Evolutionary conservation across 2,113 vertebrate species (phyloP).

Genomic region (Castor canadensis): DNA sequence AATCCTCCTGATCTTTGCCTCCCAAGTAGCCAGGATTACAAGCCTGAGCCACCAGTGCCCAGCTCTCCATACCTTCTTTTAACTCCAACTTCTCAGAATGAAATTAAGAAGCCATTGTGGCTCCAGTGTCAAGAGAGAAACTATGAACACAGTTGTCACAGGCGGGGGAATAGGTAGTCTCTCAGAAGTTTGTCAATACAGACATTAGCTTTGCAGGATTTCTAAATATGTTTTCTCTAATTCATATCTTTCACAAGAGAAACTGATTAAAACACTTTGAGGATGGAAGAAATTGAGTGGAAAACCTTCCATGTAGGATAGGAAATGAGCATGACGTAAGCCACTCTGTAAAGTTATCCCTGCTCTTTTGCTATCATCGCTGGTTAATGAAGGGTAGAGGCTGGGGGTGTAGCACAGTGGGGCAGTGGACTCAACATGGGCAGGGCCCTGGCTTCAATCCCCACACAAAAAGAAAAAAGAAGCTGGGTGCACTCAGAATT

Average conservation of each 20-base stretch:
- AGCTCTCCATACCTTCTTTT: no score
- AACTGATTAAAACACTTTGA: not conserved
- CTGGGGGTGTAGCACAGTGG: not conserved
- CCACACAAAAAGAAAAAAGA: not conserved
- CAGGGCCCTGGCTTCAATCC: not conserved
- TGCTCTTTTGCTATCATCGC: not conserved
- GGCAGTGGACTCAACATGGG: not conserved
- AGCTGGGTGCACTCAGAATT: not conserved
- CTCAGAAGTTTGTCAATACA: not conserved
- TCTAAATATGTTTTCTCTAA: not conserved
- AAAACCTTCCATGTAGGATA: not conserved
- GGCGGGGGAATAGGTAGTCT: not conserved
- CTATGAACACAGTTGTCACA: not conserved
- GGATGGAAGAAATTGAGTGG: not conserved
- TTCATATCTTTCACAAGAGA: slow-evolving; percentile 7
- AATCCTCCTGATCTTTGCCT: no score
- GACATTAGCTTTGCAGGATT: not conserved
- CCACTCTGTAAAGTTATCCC: not conserved
- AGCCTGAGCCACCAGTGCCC: no score
- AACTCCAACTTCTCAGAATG: not conserved
- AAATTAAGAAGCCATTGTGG: not conserved
- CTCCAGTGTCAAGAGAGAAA: not conserved
- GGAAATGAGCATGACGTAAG: not conserved
- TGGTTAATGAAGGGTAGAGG: not conserved
- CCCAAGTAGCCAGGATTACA: no score